Conservation (phyloP, 2,797 vertebrate species). For the Danionella dracula region DNA sequence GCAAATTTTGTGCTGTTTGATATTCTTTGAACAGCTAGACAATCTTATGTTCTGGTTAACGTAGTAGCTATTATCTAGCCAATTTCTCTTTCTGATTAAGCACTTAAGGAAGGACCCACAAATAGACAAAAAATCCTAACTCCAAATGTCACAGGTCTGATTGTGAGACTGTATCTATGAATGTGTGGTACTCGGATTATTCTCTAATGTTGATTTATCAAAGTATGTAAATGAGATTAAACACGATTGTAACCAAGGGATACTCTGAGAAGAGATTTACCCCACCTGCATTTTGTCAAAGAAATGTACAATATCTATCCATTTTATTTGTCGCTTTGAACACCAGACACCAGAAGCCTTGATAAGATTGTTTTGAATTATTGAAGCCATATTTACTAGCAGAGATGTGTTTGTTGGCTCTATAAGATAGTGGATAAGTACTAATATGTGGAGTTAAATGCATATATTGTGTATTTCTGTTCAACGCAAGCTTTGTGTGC, state of each 20-base stretch:
- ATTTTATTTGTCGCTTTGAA: conserved; percentile 8
- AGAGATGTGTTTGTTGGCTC: conserved; percentile 19
- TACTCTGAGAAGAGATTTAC: neutral
- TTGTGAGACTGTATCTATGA: neutral
- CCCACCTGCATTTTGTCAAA: neutral
- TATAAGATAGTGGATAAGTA: conserved; percentile 7
- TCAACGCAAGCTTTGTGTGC: neutral
- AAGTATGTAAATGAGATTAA: neutral
- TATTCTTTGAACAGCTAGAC: conserved; percentile 28
- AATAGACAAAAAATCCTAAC: neutral
- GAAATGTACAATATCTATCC: conserved; percentile 3
- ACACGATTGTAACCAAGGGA: neutral
- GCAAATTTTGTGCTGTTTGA: neutral
- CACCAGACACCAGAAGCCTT: conserved; percentile 33
- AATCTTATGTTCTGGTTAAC: conserved; percentile 38
- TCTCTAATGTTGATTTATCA: too few relatives aligned
- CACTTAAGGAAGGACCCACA: neutral
- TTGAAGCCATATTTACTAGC: conserved; percentile 49
- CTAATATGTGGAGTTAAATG: neutral
- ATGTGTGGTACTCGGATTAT: too few relatives aligned
- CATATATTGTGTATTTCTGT: too few relatives aligned
- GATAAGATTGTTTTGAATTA: conserved; percentile 38
- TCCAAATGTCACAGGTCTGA: neutral
- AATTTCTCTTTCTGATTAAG: neutral
- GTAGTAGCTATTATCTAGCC: conserved; percentile 1